These are phyloP conservation scores for Stigmatopora argus DNA, from an alignment of 2,113 vertebrate species.

Conservation along the genomic window DNA sequence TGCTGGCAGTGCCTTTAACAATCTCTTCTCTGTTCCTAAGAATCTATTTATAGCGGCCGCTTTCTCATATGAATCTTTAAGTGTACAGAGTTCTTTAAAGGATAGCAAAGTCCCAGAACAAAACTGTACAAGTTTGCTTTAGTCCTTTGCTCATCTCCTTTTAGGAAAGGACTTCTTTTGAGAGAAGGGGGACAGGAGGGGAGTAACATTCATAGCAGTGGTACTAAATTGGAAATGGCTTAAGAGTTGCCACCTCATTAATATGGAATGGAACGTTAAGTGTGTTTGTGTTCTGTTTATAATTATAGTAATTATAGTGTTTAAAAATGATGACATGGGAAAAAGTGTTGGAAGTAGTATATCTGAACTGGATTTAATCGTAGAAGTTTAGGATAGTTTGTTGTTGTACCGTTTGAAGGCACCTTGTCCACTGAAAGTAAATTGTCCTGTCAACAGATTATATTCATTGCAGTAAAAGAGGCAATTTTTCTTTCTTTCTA, in stretches of 20 bases:
- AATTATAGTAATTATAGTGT: background rate
- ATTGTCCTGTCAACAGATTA: background rate
- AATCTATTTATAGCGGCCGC: constrained; percentile 38
- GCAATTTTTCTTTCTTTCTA: background rate
- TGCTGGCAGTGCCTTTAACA: constrained; percentile 18
- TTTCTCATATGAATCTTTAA: constrained; percentile 49
- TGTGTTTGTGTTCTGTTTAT: too few relatives aligned
- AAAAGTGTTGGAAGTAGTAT: background rate
- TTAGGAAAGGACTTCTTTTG: background rate
- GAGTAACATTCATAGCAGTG: background rate
- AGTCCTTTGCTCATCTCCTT: background rate
- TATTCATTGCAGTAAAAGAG: background rate
- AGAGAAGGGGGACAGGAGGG: too few relatives aligned
- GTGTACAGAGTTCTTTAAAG: constrained; percentile 17
- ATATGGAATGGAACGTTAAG: too few relatives aligned
- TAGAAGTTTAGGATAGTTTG: background rate
- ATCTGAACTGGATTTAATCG: background rate
- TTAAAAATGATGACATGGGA: background rate
- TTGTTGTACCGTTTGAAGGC: background rate
- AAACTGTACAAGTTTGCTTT: constrained; percentile 2
- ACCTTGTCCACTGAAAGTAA: background rate
- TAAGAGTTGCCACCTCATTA: background rate
- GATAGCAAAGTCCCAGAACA: constrained; percentile 4
- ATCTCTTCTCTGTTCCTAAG: constrained; percentile 31
- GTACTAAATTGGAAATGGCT: background rate